A percentile compares a stretch with the other conserved stretches of the same genome.
Evolutionary conservation across 2,113 vertebrate species (phyloP).

Genomic region (Pachypanchax playfairii): DNA sequence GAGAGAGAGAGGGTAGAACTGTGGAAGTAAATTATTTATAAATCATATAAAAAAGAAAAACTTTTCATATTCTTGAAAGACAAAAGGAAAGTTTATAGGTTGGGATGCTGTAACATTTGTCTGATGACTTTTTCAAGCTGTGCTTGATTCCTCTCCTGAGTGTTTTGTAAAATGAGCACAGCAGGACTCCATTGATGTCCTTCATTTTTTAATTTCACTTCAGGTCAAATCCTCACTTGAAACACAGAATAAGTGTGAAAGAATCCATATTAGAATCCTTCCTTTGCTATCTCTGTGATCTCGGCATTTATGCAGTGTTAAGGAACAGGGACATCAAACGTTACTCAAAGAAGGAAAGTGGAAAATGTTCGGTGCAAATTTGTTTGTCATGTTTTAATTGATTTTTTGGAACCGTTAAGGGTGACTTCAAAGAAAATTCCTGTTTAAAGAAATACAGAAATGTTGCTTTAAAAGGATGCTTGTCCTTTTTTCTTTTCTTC

Average conservation of each 20-base stretch:
- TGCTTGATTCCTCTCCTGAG: slow-evolving; percentile 17
- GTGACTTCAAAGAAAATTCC: slow-evolving; percentile 66
- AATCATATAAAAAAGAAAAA: slow-evolving; percentile 25
- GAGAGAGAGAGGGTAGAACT: not conserved
- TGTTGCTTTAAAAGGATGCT: slow-evolving; percentile 44
- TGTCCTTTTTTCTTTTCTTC: not conserved
- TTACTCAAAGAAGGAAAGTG: slow-evolving; percentile 48
- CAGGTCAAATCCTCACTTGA: slow-evolving; percentile 44
- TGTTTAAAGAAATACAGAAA: slow-evolving; percentile 55
- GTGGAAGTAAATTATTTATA: slow-evolving; percentile 32
- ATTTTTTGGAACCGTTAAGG: slow-evolving; percentile 56
- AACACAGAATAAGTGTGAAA: slow-evolving; percentile 31
- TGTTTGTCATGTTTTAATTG: slow-evolving; percentile 70
- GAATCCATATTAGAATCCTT: slow-evolving; percentile 37
- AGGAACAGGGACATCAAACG: slow-evolving; percentile 57
- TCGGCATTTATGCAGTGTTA: slow-evolving; percentile 42
- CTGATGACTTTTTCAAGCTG: slow-evolving; percentile 24
- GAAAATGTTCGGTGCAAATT: slow-evolving; percentile 65
- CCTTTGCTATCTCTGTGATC: slow-evolving; percentile 61
- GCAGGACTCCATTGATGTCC: slow-evolving; percentile 40
- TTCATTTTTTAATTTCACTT: slow-evolving; percentile 58
- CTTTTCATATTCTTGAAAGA: slow-evolving; percentile 22
- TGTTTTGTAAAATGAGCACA: slow-evolving; percentile 30
- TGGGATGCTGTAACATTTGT: not conserved
- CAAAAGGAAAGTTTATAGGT: slow-evolving; percentile 1